Conservation (phyloP, 2,797 vertebrate genomes). For the Pipistrellus pygmaeus region DNA sequence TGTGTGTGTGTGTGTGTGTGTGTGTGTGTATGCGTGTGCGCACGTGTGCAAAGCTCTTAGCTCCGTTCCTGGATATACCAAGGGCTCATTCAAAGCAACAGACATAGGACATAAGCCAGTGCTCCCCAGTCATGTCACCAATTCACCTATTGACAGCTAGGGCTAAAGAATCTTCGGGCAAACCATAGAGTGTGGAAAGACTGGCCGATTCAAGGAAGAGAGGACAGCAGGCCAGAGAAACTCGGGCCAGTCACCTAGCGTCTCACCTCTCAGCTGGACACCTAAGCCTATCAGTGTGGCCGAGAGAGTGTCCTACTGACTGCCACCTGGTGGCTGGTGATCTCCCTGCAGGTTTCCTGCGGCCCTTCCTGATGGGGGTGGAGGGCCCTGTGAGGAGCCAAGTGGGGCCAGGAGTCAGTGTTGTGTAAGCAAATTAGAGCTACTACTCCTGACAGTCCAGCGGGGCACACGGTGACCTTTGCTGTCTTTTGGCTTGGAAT, state of each 20-base stretch:
- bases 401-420: neutral
- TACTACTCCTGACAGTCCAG: neutral
- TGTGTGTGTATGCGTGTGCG: too few species aligned
- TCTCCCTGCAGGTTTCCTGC: neutral
- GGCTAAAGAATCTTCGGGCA: neutral
- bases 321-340: neutral
- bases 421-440: neutral
- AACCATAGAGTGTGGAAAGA: neutral
- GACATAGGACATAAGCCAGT: neutral
- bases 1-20: too few species aligned
- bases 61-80: neutral
- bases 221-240: neutral
- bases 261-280: neutral
- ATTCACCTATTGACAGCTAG: neutral
- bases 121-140: neutral
- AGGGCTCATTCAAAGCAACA: neutral
- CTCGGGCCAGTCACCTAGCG: neutral
- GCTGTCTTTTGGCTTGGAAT: conserved; percentile 23
- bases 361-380: too few species aligned
- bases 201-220: rapidly evolving
- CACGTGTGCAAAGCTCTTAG: neutral
- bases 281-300: too few species aligned
- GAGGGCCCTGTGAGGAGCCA: neutral
- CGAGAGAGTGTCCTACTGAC: neutral
- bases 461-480: neutral